Conservation (phyloP, 2,888 invertebrate genomes). For the Temnothorax unifasciatus region DNA sequence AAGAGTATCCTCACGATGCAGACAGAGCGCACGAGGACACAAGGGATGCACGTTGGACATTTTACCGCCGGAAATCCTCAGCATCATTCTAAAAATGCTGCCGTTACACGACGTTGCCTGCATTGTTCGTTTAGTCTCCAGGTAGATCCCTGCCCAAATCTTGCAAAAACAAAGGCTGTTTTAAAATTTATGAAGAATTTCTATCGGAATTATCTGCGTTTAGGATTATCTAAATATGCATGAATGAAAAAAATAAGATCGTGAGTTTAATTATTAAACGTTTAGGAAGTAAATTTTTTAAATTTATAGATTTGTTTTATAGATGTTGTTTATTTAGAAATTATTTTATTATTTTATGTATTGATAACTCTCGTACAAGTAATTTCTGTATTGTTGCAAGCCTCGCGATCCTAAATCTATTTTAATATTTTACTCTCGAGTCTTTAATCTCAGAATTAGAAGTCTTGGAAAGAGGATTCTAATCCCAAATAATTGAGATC, state of each 20-base stretch:
- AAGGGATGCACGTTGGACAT: constrained; percentile 75
- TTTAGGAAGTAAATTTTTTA: neutral
- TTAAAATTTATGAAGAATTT: neutral
- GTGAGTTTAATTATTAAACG: neutral
- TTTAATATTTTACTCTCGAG: neutral
- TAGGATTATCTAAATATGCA: neutral
- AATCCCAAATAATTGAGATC: too few species aligned
- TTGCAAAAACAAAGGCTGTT: neutral
- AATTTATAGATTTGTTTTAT: too few species aligned
- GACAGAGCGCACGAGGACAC: neutral
- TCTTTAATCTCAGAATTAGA: neutral
- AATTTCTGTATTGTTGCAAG: neutral
- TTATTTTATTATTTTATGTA: neutral
- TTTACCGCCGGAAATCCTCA: constrained; percentile 83
- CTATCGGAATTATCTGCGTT: neutral
- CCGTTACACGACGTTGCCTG: constrained; percentile 80
- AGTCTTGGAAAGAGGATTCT: neutral
- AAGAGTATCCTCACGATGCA: constrained; percentile 13
- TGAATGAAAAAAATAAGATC: neutral
- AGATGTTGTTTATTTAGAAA: neutral
- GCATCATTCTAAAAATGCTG: constrained; percentile 81
- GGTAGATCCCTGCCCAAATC: constrained; percentile 71
- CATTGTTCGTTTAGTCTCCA: constrained; percentile 82
- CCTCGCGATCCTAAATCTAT: too few species aligned
- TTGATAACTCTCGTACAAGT: neutral